Evolutionary conservation across 2,888 invertebrate genomes (phyloP).

Genomic region (Apotomis turbidana): DNA sequence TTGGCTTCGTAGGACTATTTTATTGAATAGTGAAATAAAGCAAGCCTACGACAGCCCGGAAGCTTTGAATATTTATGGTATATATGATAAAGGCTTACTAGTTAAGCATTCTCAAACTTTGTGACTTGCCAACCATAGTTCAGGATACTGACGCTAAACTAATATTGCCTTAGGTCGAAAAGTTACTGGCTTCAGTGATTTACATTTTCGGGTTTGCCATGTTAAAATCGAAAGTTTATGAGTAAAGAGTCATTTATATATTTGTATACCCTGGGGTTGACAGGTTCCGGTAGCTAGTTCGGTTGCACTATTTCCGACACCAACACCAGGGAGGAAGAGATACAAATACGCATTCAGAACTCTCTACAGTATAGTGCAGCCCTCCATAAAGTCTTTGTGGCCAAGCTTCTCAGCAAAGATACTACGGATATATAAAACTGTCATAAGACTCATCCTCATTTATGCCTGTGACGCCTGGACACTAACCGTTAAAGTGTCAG

Average conservation of each 20-base stretch:
- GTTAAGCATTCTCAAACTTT: slow-evolving; percentile 5
- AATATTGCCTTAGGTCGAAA: slow-evolving; percentile 31
- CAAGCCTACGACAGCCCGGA: background rate
- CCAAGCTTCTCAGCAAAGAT: too few species aligned
- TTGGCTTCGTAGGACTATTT: background rate
- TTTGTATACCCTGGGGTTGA: too few species aligned
- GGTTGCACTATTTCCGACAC: too few species aligned
- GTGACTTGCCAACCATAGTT: slow-evolving; percentile 11
- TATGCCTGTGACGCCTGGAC: too few species aligned
- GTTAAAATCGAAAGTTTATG: slow-evolving; percentile 13
- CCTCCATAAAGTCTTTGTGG: too few species aligned
- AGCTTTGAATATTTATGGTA: background rate
- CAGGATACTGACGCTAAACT: slow-evolving; percentile 8
- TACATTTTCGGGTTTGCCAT: slow-evolving; percentile 5
- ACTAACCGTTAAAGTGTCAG: too few species aligned
- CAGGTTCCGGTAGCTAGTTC: too few species aligned
- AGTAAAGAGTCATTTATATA: background rate
- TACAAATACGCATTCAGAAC: too few species aligned
- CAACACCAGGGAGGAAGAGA: too few species aligned
- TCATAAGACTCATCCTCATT: too few species aligned
- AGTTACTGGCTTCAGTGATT: slow-evolving; percentile 6
- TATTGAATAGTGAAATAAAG: background rate
- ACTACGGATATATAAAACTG: too few species aligned
- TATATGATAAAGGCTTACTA: background rate
- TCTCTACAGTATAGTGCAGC: too few species aligned